These are phyloP conservation scores for Microctenopoma stevenorrisi DNA, from an alignment of 2,797 vertebrate genomes.

Conservation along the genomic window DNA sequence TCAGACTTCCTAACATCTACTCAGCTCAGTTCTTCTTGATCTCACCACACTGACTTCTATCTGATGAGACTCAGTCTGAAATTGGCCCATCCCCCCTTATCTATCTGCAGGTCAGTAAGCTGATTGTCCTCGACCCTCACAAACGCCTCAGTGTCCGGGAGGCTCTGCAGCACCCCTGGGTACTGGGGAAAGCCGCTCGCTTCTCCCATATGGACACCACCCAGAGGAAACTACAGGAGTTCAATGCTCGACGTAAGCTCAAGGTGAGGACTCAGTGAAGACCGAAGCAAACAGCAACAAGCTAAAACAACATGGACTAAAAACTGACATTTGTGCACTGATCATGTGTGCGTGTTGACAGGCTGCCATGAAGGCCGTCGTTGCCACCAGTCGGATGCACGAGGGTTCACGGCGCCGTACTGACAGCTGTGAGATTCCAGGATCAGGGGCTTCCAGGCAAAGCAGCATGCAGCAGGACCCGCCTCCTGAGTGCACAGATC, in stretches of 20 bases:
- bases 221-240: slow-evolving; percentile 91
- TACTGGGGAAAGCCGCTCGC: slow-evolving; percentile 88
- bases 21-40: too few relatives aligned
- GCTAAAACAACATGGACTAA: not conserved
- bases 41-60: too few relatives aligned
- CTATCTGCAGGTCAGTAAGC: slow-evolving; percentile 84
- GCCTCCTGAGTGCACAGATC: slow-evolving; percentile 60
- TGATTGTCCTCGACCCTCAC: slow-evolving; percentile 88
- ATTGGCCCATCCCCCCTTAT: not conserved
- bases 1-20: too few relatives aligned
- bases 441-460: slow-evolving; percentile 70
- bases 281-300: not conserved
- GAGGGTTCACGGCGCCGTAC: slow-evolving; percentile 85
- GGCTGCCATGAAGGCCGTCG: slow-evolving; percentile 93
- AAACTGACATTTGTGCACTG: too few relatives aligned
- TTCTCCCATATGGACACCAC: slow-evolving; percentile 93
- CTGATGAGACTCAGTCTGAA: not conserved
- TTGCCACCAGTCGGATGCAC: slow-evolving; percentile 89
- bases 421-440: slow-evolving; percentile 78
- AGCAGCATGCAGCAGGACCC: slow-evolving; percentile 79
- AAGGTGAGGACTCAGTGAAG: slow-evolving; percentile 79
- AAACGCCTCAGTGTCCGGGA: slow-evolving; percentile 87
- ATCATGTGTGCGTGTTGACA: slow-evolving; percentile 54
- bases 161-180: slow-evolving; percentile 90
- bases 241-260: slow-evolving; percentile 89